phyloP scores from a whole-genome alignment of 2,888 invertebrate species.

The Hyposoter didymator region DNA sequence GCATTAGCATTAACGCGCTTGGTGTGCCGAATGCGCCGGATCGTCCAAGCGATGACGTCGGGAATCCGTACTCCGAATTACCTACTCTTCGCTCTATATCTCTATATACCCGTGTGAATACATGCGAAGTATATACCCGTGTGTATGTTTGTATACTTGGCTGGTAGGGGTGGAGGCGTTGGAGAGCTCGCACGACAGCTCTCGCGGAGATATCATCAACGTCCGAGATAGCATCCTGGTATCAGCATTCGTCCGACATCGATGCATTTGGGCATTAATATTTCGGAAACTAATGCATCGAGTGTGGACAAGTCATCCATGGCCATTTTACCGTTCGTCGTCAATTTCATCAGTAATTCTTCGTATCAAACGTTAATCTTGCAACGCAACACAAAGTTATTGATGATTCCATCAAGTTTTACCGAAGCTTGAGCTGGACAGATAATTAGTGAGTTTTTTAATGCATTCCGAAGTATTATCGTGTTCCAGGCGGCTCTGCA shows the following conservation, averaged over 20 bases:
- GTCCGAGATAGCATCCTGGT: constrained; percentile 36
- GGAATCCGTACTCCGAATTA: constrained; percentile 43
- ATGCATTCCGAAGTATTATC: too few relatives aligned
- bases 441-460: too few relatives aligned
- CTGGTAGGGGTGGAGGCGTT: constrained; percentile 35
- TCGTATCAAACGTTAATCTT: neutral
- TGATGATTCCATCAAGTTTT: neutral
- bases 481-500: too few relatives aligned
- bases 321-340: neutral
- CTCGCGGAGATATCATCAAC: constrained; percentile 51
- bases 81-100: neutral
- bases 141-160: constrained; percentile 1
- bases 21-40: constrained; percentile 56
- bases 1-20: constrained; percentile 76
- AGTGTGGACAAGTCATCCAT: neutral
- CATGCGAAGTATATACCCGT: neutral
- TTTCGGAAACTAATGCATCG: neutral
- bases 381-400: neutral
- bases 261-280: neutral
- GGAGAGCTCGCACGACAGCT: constrained; percentile 26
- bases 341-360: neutral
- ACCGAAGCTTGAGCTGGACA: too few relatives aligned
- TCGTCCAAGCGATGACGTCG: constrained; percentile 59
- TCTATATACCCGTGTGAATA: neutral
- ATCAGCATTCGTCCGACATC: constrained; percentile 36